These are phyloP conservation scores for Chamaea fasciata DNA, from an alignment of 2,113 vertebrate genomes.

Conservation along the genomic window DNA sequence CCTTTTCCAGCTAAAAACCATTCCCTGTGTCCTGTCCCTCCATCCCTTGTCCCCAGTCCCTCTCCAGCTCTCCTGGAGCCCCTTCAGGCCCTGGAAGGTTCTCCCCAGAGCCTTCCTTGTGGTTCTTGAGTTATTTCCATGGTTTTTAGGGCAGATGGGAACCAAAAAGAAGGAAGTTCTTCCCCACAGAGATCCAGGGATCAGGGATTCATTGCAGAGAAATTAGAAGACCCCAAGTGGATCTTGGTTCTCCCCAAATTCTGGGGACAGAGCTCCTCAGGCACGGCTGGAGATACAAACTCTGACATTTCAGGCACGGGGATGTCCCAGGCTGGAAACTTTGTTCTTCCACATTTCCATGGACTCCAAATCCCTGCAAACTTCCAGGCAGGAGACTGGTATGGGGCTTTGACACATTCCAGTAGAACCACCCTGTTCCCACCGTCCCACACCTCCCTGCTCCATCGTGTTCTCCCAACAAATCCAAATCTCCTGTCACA, in stretches of 20 bases:
- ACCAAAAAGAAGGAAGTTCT: neutral
- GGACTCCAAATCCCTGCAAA: neutral
- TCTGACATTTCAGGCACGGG: accelerated
- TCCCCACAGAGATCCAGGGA: neutral
- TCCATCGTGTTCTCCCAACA: accelerated
- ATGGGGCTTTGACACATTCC: neutral
- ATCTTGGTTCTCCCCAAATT: neutral
- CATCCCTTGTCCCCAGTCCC: accelerated
- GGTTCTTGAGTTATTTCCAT: neutral
- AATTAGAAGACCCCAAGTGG: neutral
- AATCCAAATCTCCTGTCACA: accelerated
- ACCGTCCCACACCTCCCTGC: accelerated
- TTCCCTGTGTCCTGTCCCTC: neutral
- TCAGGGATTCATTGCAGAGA: neutral
- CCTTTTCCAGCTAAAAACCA: neutral
- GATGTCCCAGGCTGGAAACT: neutral
- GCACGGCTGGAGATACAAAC: accelerated
- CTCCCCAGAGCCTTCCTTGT: neutral
- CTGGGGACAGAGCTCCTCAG: neutral
- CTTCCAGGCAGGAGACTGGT: neutral
- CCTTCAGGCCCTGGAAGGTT: neutral
- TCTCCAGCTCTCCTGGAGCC: neutral
- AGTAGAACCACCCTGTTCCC: neutral
- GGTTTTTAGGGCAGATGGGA: neutral
- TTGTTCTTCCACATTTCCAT: accelerated